A percentile compares a stretch with the other conserved stretches of the same genome.
Evolutionary conservation across 2,113 vertebrate genomes (phyloP).

Genomic region (Oreotragus oreotragus): DNA sequence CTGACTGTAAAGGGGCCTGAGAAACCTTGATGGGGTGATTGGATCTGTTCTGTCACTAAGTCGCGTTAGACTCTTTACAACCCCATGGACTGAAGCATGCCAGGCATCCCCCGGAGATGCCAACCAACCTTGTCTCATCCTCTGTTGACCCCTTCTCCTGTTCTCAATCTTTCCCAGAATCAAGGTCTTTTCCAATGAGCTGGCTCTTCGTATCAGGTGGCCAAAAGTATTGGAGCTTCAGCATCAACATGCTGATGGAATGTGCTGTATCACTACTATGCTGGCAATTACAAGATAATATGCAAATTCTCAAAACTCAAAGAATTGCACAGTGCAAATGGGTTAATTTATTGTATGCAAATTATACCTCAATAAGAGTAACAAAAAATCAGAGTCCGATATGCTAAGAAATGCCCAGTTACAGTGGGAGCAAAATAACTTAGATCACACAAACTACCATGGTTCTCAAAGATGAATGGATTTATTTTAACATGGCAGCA

Average conservation of each 20-base stretch:
- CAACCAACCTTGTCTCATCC: neutral
- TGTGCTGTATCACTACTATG: neutral
- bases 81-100: neutral
- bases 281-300: neutral
- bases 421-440: neutral
- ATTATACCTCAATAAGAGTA: neutral
- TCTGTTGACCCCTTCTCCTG: neutral
- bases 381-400: neutral
- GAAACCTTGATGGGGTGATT: neutral
- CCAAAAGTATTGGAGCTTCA: neutral
- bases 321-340: neutral
- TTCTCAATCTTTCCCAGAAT: neutral
- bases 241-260: neutral
- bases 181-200: neutral
- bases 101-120: too few species aligned
- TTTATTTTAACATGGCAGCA: neutral
- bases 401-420: neutral
- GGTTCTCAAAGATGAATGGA: neutral
- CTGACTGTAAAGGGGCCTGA: rapidly evolving
- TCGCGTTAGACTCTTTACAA: neutral
- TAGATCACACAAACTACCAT: neutral
- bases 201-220: neutral
- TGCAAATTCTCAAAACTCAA: neutral
- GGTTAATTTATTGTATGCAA: neutral
- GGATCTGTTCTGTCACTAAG: neutral